A percentile compares a stretch with the other conserved stretches of the same genome.
Evolutionary conservation across 2,113 vertebrate genomes (phyloP).

Genomic region (Neomonachus schauinslandi): DNA sequence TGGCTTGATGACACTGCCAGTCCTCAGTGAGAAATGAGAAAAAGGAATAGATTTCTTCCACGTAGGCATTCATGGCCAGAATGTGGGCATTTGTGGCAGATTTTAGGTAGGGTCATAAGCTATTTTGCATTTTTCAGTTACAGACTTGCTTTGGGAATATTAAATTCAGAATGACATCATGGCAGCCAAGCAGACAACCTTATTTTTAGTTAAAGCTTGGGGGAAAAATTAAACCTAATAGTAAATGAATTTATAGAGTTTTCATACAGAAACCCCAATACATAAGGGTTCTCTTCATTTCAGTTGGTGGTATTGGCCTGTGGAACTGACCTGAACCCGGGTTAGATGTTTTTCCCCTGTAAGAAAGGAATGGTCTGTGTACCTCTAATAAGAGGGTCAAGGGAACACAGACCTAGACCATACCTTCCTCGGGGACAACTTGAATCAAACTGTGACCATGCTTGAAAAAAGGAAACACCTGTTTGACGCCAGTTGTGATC

Average conservation of each 20-base stretch:
- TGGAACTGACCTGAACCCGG: slow-evolving; percentile 61
- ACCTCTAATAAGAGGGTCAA: not conserved
- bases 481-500: not conserved
- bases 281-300: slow-evolving; percentile 55
- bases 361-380: not conserved
- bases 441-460: not conserved
- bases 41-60: slow-evolving; percentile 44
- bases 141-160: not conserved
- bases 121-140: slow-evolving; percentile 24
- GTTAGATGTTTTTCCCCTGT: not conserved
- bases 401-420: not conserved
- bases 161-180: slow-evolving; percentile 39
- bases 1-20: slow-evolving; percentile 29
- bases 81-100: slow-evolving; percentile 27
- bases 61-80: not conserved
- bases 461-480: not conserved
- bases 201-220: slow-evolving; percentile 54
- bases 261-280: not conserved
- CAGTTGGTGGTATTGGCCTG: slow-evolving; percentile 37
- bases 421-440: not conserved
- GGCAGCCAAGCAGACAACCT: slow-evolving; percentile 46
- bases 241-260: slow-evolving; percentile 29
- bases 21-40: slow-evolving; percentile 66
- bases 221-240: slow-evolving; percentile 54
- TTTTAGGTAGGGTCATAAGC: slow-evolving; percentile 61